Conservation (phyloP, 2,797 vertebrate species). For the Masticophis lateralis region DNA sequence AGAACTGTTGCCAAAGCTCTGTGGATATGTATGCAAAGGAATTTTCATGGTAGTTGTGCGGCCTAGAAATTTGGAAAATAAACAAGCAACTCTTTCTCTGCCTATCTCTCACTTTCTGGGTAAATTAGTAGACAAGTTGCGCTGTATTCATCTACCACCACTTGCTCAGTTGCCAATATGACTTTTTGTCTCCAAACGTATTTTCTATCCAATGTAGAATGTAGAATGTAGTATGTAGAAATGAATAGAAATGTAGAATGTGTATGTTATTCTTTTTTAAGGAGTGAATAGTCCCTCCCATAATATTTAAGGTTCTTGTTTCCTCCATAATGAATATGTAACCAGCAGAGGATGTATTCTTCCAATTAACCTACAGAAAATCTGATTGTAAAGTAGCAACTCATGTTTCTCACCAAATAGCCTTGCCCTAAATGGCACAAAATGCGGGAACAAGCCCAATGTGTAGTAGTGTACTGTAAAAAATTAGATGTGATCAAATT, state of each 20-base stretch:
- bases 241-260: not conserved
- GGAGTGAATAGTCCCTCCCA: not conserved
- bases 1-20: not conserved
- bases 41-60: not conserved
- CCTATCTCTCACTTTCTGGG: not conserved
- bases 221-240: not conserved
- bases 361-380: not conserved
- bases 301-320: not conserved
- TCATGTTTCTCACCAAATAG: not conserved
- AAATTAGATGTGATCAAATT: not conserved
- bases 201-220: not conserved
- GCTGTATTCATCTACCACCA: not conserved
- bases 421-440: not conserved
- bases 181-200: not conserved
- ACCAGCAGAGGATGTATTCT: not conserved
- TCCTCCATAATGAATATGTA: not conserved
- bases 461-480: not conserved
- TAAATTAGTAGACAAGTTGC: not conserved
- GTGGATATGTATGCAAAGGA: not conserved
- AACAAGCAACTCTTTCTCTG: not conserved
- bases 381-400: not conserved
- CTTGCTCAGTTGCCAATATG: not conserved
- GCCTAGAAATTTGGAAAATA: not conserved
- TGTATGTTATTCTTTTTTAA: not conserved
- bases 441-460: not conserved